A percentile compares a stretch with the other conserved stretches of the same genome.
These are phyloP conservation scores for Tonatia bakeri DNA, from an alignment of 2,113 vertebrate genomes.

Conservation along the genomic window DNA sequence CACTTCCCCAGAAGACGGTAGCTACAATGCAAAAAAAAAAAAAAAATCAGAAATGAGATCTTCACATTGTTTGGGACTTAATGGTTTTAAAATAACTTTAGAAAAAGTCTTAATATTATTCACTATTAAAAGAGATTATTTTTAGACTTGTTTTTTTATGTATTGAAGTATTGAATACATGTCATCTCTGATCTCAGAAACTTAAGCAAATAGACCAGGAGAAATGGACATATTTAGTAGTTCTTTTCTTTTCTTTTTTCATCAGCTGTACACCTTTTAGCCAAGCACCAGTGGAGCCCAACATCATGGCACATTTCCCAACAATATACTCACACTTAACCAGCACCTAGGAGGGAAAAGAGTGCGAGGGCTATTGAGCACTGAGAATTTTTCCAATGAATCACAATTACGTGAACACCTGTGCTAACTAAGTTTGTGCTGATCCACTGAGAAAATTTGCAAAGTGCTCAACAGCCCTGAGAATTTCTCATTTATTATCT, in stretches of 20 bases:
- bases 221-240: slow-evolving; percentile 29
- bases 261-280: slow-evolving; percentile 50
- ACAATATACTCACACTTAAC: slow-evolving; percentile 67
- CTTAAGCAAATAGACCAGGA: slow-evolving; percentile 57
- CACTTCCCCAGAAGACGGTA: neutral
- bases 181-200: slow-evolving; percentile 32
- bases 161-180: slow-evolving; percentile 10
- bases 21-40: neutral
- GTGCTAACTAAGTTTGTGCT: slow-evolving; percentile 80
- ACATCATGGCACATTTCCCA: slow-evolving; percentile 70
- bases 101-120: neutral
- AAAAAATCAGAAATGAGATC: neutral
- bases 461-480: slow-evolving; percentile 74
- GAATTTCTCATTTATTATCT: slow-evolving; percentile 78
- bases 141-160: slow-evolving; percentile 1
- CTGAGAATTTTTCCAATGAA: slow-evolving; percentile 78
- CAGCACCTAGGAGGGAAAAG: slow-evolving; percentile 65
- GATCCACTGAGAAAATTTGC: slow-evolving; percentile 75
- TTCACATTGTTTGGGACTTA: neutral
- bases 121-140: neutral
- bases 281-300: slow-evolving; percentile 69
- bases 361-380: slow-evolving; percentile 76
- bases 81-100: slow-evolving; percentile 18
- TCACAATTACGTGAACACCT: slow-evolving; percentile 84
- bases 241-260: neutral